phyloP scores from a whole-genome alignment of 2,113 vertebrate genomes.

The Reinhardtius hippoglossoides region DNA sequence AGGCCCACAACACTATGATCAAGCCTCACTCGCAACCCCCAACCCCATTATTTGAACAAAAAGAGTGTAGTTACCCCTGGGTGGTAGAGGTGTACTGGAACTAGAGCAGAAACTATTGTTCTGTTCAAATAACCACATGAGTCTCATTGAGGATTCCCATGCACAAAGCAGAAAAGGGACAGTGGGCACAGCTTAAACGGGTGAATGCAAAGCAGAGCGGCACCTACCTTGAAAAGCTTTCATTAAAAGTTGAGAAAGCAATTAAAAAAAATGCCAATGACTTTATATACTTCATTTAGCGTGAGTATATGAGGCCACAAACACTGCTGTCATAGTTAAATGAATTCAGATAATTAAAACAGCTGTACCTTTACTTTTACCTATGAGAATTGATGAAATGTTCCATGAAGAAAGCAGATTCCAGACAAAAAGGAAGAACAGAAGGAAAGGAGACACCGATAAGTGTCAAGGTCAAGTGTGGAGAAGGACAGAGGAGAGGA shows the following conservation, averaged over 20 bases:
- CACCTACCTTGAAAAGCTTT: conserved; percentile 86
- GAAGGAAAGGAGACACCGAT: conserved; percentile 89
- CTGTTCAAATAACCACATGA: conserved; percentile 55
- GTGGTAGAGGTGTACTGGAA: conserved; percentile 42
- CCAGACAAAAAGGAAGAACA: conserved; percentile 85
- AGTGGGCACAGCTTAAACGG: conserved; percentile 37
- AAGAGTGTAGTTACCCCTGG: conserved; percentile 62
- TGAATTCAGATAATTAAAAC: conserved; percentile 77
- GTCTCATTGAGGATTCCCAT: conserved; percentile 67
- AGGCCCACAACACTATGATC: conserved; percentile 74
- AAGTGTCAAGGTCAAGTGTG: conserved; percentile 81
- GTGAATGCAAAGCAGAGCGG: conserved; percentile 65
- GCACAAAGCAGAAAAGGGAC: conserved; percentile 71
- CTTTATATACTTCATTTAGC: conserved; percentile 52
- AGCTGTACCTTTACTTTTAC: conserved; percentile 99
- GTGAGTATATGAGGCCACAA: conserved; percentile 76
- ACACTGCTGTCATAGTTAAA: conserved; percentile 63
- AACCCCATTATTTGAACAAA: conserved; percentile 55
- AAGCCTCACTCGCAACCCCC: conserved; percentile 53
- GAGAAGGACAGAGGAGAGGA: conserved; percentile 70
- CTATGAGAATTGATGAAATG: conserved; percentile 98
- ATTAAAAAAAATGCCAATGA: conserved; percentile 51
- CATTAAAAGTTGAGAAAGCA: conserved; percentile 52
- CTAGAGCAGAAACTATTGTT: conserved; percentile 56
- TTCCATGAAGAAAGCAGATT: conserved; percentile 97